Percentiles rank a stretch among this genome's conserved stretches.
phyloP scores from a whole-genome alignment of 2,888 invertebrate genomes.

The Barypeithes pellucidus region DNA sequence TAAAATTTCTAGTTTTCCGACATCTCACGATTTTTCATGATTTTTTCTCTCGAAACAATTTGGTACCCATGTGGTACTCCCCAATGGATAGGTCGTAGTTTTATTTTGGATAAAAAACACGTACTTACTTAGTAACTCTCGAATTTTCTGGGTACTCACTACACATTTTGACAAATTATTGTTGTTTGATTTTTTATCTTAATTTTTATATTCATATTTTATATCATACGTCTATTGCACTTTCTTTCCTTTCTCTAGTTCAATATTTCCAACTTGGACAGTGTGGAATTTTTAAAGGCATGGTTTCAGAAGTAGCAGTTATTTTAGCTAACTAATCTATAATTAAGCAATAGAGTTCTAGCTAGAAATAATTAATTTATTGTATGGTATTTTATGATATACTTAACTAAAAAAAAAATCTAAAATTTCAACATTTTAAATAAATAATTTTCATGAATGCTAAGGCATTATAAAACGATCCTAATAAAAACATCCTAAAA shows the following conservation, averaged over 20 bases:
- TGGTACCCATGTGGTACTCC: too few relatives aligned
- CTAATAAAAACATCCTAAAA: not conserved
- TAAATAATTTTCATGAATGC: not conserved
- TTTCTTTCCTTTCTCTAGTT: conserved; percentile 28
- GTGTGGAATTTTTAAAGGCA: conserved; percentile 48
- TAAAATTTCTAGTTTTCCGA: too few relatives aligned
- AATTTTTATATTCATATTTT: conserved; percentile 12
- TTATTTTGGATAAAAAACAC: too few relatives aligned
- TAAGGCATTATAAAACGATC: conserved; percentile 2
- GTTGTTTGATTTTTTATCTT: not conserved
- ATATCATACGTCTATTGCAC: conserved; percentile 9
- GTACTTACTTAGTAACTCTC: too few relatives aligned
- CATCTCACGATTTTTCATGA: too few relatives aligned
- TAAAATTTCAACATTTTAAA: conserved; percentile 2
- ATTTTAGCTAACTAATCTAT: conserved; percentile 29
- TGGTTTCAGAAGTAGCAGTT: conserved; percentile 46
- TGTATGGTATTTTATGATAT: conserved; percentile 8
- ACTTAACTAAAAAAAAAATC: not conserved
- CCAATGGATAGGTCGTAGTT: too few relatives aligned
- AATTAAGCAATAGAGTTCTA: conserved; percentile 22
- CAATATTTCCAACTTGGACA: conserved; percentile 35
- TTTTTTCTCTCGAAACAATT: too few relatives aligned
- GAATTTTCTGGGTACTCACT: too few relatives aligned
- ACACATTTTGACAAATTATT: too few relatives aligned
- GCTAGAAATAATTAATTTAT: conserved; percentile 14